Base-by-base conservation (phyloP, 2,888 invertebrate genomes). In the Acronicta aceris region DNA sequence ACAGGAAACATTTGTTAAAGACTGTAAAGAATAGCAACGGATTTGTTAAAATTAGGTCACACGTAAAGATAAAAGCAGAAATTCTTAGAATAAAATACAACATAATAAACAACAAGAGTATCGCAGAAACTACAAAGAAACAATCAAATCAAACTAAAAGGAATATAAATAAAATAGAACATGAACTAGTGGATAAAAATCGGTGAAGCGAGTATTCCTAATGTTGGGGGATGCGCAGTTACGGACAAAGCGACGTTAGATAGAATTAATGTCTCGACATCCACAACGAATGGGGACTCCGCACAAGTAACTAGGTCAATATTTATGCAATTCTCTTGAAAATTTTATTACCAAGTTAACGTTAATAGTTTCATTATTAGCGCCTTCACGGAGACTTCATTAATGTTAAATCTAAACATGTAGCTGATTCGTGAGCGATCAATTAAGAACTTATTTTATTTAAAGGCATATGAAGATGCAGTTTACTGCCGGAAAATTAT, bases 261-360 rank as follows among this genome's bases (percentile, higher is more conserved):
- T 76, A 73, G 80, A 81, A 84, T 69, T 74, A 78, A 81, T 82
- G 81, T 75, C 79, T 78, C 76, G 67, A 72, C 74, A 74, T 82
- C 75, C 72, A 74, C 76, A 63, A 59, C 53, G 16, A 62, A 66
- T 42, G 50, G 50, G 55, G 50, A 51, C 41, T 42, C 38, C 15
- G 21, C 27, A 45, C 43, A 52, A 56, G 67, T 65, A 82, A 78
- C 67, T 81, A 67, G 81, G 78, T 78, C 74, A 74, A 69, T 74
- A 69, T 65, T 66, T 63, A 60, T 65, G 62, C 57, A 65, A 57
- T 65, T 65, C 49, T 59, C 48, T 59, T 46, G 38, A 54, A 33
- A 57, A 63, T 70, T 72, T 66, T 66, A 56, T 68, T 65, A 61
- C 51, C 50, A 62, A 70, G 59, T 61, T 71, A 56, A 59, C 55